Conservation (phyloP, 2,797 vertebrate genomes). For the Tadarida brasiliensis region DNA sequence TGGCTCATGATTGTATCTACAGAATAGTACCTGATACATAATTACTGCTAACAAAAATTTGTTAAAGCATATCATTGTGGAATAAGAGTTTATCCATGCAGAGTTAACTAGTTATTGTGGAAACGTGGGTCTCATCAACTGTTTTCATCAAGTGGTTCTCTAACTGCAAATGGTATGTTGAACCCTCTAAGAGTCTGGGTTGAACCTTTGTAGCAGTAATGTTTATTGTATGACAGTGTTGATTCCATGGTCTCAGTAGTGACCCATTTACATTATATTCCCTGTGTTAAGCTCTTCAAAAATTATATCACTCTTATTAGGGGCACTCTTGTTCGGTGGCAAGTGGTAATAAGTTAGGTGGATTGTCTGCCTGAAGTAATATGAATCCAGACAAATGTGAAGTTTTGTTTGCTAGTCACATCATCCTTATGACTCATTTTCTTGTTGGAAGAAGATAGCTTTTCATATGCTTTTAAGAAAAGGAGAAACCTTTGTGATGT, state of each 20-base stretch:
- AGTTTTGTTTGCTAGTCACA: neutral
- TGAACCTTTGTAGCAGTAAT: neutral
- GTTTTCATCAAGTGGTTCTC: neutral
- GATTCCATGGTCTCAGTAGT: neutral
- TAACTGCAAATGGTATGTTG: neutral
- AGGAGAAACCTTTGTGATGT: neutral
- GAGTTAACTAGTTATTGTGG: constrained; percentile 30
- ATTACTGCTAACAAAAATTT: constrained; percentile 43
- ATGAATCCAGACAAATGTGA: neutral
- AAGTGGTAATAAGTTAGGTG: neutral
- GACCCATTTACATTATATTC: neutral
- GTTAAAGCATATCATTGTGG: neutral
- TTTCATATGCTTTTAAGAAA: constrained; percentile 31
- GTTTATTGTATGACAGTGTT: neutral
- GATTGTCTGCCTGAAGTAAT: constrained; percentile 22
- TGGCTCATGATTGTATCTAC: neutral
- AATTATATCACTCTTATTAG: neutral
- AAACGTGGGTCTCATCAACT: neutral
- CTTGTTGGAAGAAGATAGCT: constrained; percentile 3
- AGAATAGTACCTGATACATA: neutral
- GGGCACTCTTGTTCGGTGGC: neutral
- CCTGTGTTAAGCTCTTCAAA: neutral
- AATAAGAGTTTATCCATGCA: constrained; percentile 24
- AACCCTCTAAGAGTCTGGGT: neutral
- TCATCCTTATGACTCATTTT: constrained; percentile 35